Evolutionary conservation across 2,113 vertebrate genomes (phyloP).

Genomic region (Zosterops pallidus): DNA sequence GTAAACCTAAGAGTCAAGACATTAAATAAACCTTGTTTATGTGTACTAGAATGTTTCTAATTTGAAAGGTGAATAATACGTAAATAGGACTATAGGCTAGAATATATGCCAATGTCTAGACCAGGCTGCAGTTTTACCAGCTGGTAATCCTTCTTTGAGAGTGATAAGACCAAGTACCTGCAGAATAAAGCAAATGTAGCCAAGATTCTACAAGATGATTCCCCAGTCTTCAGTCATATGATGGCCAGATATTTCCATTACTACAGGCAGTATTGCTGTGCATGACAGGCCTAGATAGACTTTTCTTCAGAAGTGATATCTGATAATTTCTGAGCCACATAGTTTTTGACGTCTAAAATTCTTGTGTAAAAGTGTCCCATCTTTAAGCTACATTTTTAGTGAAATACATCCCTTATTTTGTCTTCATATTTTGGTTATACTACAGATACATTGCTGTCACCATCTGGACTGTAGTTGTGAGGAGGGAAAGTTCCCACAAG

Average conservation of each 20-base stretch:
- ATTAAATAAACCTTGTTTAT: neutral
- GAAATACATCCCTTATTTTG: neutral
- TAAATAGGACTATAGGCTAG: neutral
- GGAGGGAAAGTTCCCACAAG: neutral
- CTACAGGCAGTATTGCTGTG: neutral
- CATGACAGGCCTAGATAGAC: neutral
- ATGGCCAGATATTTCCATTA: neutral
- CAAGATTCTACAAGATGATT: neutral
- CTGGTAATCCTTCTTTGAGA: neutral
- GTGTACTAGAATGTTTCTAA: neutral
- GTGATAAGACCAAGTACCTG: neutral
- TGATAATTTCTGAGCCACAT: neutral
- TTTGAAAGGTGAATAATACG: neutral
- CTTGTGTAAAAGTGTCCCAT: neutral
- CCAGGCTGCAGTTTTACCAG: neutral
- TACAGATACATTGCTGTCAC: neutral
- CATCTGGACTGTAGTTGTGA: neutral
- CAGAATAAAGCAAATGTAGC: neutral
- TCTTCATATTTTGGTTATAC: neutral
- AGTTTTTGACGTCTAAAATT: neutral
- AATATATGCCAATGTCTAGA: neutral
- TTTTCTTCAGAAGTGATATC: neutral
- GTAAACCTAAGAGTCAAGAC: neutral
- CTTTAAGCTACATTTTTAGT: neutral
- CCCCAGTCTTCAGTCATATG: neutral